Evolutionary conservation across 2,797 vertebrate species (phyloP), one percentile per base, ranked within the genome.

Genomic region (Microctenopoma lineatum): DNA sequence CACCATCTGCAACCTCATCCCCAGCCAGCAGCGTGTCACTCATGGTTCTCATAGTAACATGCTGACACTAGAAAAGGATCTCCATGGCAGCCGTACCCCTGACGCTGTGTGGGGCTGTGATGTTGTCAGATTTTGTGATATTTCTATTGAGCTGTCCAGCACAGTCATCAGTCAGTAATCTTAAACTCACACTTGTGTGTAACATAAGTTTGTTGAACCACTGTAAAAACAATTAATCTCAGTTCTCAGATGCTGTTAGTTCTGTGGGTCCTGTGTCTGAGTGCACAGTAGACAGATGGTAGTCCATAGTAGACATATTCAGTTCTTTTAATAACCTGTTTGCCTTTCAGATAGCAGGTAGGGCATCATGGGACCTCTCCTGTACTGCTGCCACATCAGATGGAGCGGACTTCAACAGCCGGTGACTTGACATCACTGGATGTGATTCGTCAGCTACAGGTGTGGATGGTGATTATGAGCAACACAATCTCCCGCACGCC

Each of bases 1-100:
- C 21, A 97, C 96, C 29, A 97, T 97, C 86, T 97, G 96, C 92
- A 94, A 89, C 85, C 95, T 98, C 81, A 96, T 97, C 86, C 96
- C 96, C 65, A 95, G 94, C 86, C 92, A 96, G 58, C 96, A 96
- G 84, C 95, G 95, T 70, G 79, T 96, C 9, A 94, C 94, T 0
- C 94, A 93, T 5, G 61, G 51, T 11, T 66, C 68, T 45, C 55
- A 71, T 5, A 25, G 27, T 65, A 95, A 94, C 81, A 86, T 95
- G 67, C 60, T 70, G 42, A 41, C 50, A 6, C 16, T 54, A 1
- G 75, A 78, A 9, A 14, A 62, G 0, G 27, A 48, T 53, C 21
- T 15, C 29, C 66, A 45, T 5, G 55, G 55, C 21, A 32, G 38
- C 55, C 4, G 9, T 3, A 44, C 41, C 44, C 41, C 75, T 0